Conservation (phyloP, 2,888 invertebrate genomes). For the Polyommatus icarus region DNA sequence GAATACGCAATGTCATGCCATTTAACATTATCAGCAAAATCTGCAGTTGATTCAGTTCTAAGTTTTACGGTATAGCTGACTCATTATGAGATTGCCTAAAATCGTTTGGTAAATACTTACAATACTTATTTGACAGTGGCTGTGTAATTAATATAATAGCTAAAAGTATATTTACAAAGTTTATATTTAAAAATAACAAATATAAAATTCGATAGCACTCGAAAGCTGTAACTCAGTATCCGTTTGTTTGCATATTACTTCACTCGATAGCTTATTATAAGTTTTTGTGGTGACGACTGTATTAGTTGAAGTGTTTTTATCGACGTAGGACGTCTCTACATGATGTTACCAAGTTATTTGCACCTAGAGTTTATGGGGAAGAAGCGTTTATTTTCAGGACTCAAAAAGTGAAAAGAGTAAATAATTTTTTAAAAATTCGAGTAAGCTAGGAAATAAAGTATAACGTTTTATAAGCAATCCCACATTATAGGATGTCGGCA, state of each 20-base stretch:
- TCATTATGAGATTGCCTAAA: not conserved
- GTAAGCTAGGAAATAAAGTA: no score
- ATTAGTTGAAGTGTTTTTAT: conserved; percentile 39
- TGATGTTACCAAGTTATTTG: not conserved
- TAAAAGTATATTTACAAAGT: not conserved
- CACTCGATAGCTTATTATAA: conserved; percentile 28
- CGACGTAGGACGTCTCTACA: conserved; percentile 43
- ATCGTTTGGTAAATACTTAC: not conserved
- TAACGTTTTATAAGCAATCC: no score
- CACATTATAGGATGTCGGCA: no score
- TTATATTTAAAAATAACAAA: not conserved
- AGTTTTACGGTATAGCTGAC: not conserved
- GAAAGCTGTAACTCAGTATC: not conserved
- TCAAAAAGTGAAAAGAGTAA: no score
- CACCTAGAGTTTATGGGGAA: not conserved
- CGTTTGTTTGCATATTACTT: conserved; percentile 18
- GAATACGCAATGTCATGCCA: not conserved
- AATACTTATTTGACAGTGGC: not conserved
- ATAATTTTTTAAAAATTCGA: no score
- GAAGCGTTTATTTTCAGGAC: not conserved
- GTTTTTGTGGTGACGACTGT: conserved; percentile 30
- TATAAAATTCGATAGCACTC: conserved; percentile 20
- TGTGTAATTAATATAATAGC: not conserved
- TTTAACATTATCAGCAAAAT: not conserved
- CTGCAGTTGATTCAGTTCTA: not conserved